phyloP scores from a whole-genome alignment of 2,888 invertebrate genomes.

The Archips xylosteana region DNA sequence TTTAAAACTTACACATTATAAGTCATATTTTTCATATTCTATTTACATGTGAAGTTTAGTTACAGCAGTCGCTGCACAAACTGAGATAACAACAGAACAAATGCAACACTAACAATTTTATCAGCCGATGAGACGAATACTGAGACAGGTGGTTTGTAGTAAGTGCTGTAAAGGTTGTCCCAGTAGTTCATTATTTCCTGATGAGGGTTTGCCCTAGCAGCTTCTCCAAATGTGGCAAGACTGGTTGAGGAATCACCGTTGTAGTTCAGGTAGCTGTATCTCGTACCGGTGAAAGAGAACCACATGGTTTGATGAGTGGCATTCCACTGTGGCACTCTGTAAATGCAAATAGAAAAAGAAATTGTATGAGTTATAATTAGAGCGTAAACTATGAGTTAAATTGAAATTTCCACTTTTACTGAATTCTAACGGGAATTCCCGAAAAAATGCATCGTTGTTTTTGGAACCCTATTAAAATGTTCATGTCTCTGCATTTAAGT shows the following conservation, averaged over 20 bases:
- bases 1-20: not conserved
- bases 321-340: conserved; percentile 25
- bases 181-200: conserved; percentile 58
- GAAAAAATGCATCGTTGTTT: too few species aligned
- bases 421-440: too few species aligned
- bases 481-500: too few species aligned
- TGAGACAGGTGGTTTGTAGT: conserved; percentile 57
- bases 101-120: conserved; percentile 45
- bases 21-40: not conserved
- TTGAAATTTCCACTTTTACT: too few species aligned
- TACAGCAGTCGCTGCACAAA: conserved; percentile 52
- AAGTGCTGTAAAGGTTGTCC: conserved; percentile 54
- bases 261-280: conserved; percentile 54
- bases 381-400: too few species aligned
- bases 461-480: too few species aligned
- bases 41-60: not conserved
- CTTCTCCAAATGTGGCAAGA: conserved; percentile 42
- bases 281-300: conserved; percentile 49
- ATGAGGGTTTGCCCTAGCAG: conserved; percentile 58
- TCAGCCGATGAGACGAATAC: conserved; percentile 52
- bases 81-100: conserved; percentile 50
- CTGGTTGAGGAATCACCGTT: conserved; percentile 47
- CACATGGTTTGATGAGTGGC: conserved; percentile 44
- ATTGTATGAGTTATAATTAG: too few species aligned
- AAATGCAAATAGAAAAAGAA: conserved; percentile 1